A percentile compares a stretch with the other conserved stretches of the same genome.
These are phyloP conservation scores for Oeneis ivallda DNA, from an alignment of 2,888 invertebrate genomes.

Conservation along the genomic window DNA sequence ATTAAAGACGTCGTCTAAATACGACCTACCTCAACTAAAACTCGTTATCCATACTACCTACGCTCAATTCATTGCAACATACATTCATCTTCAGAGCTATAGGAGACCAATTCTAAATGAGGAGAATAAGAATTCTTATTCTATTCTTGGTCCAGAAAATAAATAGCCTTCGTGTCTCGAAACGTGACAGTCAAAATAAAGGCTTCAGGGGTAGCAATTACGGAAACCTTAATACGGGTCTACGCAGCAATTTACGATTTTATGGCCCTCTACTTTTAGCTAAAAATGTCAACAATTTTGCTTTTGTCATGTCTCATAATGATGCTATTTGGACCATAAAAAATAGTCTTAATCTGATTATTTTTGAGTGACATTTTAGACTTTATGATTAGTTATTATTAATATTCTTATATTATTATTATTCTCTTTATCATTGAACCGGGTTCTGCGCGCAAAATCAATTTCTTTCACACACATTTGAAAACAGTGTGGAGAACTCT, in stretches of 20 bases:
- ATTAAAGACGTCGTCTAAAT: constrained; percentile 35
- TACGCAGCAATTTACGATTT: constrained; percentile 60
- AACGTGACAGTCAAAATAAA: constrained; percentile 49
- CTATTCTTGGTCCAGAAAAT: constrained; percentile 53
- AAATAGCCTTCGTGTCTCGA: constrained; percentile 45
- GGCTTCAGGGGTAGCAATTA: constrained; percentile 59
- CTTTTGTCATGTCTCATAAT: constrained; percentile 26
- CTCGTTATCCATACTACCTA: not conserved
- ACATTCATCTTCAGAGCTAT: constrained; percentile 46
- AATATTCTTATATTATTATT: no score
- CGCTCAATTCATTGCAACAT: not conserved
- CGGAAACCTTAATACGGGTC: constrained; percentile 52
- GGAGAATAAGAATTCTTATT: constrained; percentile 62
- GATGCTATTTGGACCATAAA: not conserved
- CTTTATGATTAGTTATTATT: no score
- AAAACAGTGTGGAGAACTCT: no score
- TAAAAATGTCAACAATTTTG: constrained; percentile 31
- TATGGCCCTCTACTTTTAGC: constrained; percentile 50
- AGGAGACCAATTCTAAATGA: constrained; percentile 63
- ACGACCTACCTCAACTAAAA: no score
- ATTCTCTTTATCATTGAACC: no score
- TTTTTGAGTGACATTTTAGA: no score
- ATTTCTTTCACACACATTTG: no score
- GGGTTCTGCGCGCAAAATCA: no score
- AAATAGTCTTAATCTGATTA: no score